Evolutionary conservation across 2,797 vertebrate species (phyloP).

Genomic region (Babyrousa celebensis): DNA sequence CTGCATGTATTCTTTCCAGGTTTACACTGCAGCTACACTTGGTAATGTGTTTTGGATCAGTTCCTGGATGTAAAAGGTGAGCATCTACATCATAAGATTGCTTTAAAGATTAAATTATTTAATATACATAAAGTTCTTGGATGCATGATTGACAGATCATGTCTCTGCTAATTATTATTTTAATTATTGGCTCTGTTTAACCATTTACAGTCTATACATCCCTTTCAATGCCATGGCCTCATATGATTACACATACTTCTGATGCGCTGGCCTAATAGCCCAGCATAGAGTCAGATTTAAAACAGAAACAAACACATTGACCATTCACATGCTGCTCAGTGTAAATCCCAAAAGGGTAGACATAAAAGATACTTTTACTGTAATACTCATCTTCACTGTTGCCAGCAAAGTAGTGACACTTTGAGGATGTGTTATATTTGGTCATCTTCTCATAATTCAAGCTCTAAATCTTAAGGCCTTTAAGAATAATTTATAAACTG

Average conservation of each 20-base stretch:
- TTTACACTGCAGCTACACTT: not conserved
- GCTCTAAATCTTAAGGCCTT: not conserved
- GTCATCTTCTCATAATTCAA: not conserved
- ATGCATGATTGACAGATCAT: not conserved
- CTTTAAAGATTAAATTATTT: slow-evolving; percentile 14
- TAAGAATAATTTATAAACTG: too few relatives aligned
- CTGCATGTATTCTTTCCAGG: not conserved
- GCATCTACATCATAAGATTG: not conserved
- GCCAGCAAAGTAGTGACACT: not conserved
- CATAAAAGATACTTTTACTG: not conserved
- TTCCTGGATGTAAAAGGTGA: not conserved
- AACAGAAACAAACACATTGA: not conserved
- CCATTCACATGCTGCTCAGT: not conserved
- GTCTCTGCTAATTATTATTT: not conserved
- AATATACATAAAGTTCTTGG: not conserved
- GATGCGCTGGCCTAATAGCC: not conserved
- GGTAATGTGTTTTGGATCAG: not conserved
- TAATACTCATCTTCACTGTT: not conserved
- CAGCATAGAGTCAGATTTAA: not conserved
- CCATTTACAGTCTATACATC: not conserved
- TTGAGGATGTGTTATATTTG: not conserved
- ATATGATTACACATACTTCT: not conserved
- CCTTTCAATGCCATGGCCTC: too few relatives aligned
- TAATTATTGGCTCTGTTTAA: not conserved
- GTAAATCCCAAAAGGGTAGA: not conserved